A percentile compares a stretch with the other conserved stretches of the same genome.
phyloP scores from a whole-genome alignment of 92 coral and sea anemone genomes.

The Palythoa grandiflora region DNA sequence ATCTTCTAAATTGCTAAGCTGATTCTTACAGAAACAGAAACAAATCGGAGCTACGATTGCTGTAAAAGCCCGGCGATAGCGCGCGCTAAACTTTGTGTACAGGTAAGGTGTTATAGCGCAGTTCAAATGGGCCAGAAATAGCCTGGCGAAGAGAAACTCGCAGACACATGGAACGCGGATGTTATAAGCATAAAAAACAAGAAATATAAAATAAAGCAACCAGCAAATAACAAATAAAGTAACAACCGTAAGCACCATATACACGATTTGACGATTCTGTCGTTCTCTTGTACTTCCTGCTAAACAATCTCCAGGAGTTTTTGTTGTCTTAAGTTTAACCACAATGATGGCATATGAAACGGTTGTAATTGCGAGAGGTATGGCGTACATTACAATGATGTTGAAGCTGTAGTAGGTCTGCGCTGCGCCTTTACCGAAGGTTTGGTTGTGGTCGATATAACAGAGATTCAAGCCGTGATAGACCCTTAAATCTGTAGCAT shows the following conservation, averaged over 20 bases:
- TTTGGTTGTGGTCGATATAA: conserved; percentile 42
- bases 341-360: conserved; percentile 63
- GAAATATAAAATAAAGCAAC: conserved; percentile 68
- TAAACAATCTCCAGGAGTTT: conserved; percentile 27
- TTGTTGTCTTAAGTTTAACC: conserved; percentile 37
- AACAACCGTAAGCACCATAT: conserved; percentile 70
- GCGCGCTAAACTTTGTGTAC: conserved; percentile 64
- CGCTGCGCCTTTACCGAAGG: conserved; percentile 58
- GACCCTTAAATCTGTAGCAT: conserved; percentile 29
- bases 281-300: conserved; percentile 28
- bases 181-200: conserved; percentile 54
- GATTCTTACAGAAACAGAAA: not conserved
- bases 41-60: not conserved
- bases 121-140: conserved; percentile 68
- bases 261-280: conserved; percentile 59
- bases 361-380: conserved; percentile 57
- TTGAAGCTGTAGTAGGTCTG: conserved; percentile 56
- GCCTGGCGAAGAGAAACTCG: conserved; percentile 60
- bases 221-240: conserved; percentile 67
- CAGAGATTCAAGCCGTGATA: conserved; percentile 30
- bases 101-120: conserved; percentile 73
- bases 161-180: conserved; percentile 44
- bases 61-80: conserved; percentile 51
- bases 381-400: conserved; percentile 53
- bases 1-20: not conserved